Evolutionary conservation across 1,140 invertebrate genomes (phyloP).

Genomic region (Saccostrea glomerata): DNA sequence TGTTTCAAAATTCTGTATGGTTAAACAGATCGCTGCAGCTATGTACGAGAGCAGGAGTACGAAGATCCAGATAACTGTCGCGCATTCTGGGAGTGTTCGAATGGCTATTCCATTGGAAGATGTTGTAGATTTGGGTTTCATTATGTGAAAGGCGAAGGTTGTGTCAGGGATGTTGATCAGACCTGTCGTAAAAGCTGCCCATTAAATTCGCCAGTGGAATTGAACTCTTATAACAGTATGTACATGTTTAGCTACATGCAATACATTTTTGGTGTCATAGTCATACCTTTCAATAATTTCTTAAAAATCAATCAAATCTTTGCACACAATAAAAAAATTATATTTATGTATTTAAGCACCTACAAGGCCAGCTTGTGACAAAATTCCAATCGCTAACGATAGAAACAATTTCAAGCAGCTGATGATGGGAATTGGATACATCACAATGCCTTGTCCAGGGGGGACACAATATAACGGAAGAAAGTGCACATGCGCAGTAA

Average conservation of each 20-base stretch:
- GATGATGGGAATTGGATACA: constrained; percentile 21
- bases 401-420: constrained; percentile 21
- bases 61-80: constrained; percentile 27
- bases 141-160: constrained; percentile 42
- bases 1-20: background rate
- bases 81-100: constrained; percentile 55
- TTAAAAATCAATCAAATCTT: too few relatives aligned
- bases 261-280: background rate
- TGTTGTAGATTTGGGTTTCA: constrained; percentile 50
- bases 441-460: constrained; percentile 45
- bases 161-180: background rate
- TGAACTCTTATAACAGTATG: background rate
- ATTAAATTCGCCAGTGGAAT: background rate
- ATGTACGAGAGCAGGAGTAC: background rate
- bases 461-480: constrained; percentile 30
- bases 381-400: constrained; percentile 23
- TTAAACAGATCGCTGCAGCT: constrained; percentile 12
- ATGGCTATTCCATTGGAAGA: constrained; percentile 37
- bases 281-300: too few relatives aligned
- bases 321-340: background rate
- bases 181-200: background rate
- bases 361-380: constrained; percentile 36
- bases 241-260: background rate
- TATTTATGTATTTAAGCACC: background rate
- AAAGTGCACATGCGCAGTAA: constrained; percentile 42